Evolutionary conservation across 2,113 vertebrate genomes (phyloP).

Genomic region (Nycticorax nycticorax): DNA sequence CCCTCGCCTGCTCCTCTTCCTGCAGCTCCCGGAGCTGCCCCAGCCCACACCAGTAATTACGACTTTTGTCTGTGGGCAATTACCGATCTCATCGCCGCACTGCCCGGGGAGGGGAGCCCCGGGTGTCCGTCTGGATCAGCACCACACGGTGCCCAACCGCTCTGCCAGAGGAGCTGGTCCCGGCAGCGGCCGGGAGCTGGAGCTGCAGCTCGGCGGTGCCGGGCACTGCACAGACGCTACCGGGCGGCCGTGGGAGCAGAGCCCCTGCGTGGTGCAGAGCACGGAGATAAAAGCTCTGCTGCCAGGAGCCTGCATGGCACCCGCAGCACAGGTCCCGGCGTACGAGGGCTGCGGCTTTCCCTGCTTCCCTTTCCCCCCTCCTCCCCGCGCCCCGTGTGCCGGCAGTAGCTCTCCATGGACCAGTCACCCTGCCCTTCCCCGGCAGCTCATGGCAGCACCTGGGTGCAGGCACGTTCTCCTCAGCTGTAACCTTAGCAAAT

Average conservation of each 20-base stretch:
- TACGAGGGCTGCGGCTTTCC: neutral
- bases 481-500: neutral
- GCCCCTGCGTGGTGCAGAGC: neutral
- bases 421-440: neutral
- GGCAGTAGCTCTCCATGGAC: fast-evolving
- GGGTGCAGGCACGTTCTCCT: neutral
- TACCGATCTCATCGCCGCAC: fast-evolving
- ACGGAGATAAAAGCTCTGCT: neutral
- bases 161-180: neutral
- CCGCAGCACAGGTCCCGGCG: neutral
- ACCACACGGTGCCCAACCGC: fast-evolving
- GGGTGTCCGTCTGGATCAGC: neutral
- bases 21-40: neutral
- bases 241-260: neutral
- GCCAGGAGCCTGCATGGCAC: fast-evolving
- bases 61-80: neutral
- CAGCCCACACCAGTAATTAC: neutral
- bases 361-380: too few species aligned
- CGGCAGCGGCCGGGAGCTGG: neutral
- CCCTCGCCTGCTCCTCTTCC: neutral
- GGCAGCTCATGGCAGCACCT: neutral
- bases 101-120: neutral
- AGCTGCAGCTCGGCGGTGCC: fast-evolving
- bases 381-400: fast-evolving
- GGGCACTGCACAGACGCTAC: neutral